Evolutionary conservation across 2,113 vertebrate species (phyloP).

Genomic region (Tautogolabrus adspersus): DNA sequence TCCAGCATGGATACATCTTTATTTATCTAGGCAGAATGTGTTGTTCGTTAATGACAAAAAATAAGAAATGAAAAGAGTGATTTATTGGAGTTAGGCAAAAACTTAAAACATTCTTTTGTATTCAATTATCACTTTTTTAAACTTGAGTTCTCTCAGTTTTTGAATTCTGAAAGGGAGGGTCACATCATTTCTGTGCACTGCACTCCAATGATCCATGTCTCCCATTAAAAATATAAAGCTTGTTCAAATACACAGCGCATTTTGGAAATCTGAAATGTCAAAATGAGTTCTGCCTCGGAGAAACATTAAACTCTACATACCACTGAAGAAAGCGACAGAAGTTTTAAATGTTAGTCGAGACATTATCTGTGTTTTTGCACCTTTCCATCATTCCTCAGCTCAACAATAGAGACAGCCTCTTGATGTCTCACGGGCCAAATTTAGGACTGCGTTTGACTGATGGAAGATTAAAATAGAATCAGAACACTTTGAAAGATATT

Average conservation of each 20-base stretch:
- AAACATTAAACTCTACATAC: conserved; percentile 13
- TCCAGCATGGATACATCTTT: no score
- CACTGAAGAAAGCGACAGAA: conserved; percentile 29
- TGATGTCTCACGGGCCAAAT: conserved; percentile 16
- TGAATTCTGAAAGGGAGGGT: neutral
- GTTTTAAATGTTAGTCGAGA: conserved; percentile 19
- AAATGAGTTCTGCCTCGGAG: conserved; percentile 3
- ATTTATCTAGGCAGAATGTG: no score
- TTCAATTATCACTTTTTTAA: no score
- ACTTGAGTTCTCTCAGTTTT: neutral
- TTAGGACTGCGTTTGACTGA: conserved; percentile 28
- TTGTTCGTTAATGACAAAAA: no score
- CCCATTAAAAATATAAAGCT: neutral
- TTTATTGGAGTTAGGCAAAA: no score
- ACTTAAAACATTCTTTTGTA: neutral
- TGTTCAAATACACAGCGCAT: neutral
- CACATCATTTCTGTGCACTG: neutral
- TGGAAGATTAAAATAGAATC: conserved; percentile 54
- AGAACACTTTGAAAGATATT: neutral
- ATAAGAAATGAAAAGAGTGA: neutral
- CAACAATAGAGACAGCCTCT: conserved; percentile 7
- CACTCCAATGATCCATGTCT: neutral
- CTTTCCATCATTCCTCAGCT: conserved; percentile 32
- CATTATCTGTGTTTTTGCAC: conserved; percentile 11
- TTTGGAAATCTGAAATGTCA: neutral